Base-by-base conservation (phyloP, 1,140 invertebrate species). In the Whitmania pigra region DNA sequence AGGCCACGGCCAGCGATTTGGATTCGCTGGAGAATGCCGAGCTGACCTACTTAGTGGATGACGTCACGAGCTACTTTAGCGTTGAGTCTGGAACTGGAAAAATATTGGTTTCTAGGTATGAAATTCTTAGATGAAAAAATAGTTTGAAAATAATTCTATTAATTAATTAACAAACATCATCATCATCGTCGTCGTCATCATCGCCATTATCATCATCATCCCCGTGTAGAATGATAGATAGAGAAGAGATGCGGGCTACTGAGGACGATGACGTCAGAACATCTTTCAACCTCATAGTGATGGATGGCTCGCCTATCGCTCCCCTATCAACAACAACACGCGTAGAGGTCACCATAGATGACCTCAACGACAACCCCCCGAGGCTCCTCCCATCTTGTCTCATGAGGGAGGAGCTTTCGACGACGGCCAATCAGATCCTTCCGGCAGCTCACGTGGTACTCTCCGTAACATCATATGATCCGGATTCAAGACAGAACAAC, bases 301-400 rank as follows among this genome's bases (percentile, higher is more conserved):
- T 31, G 29, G 57, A 63, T 31, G 29, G 29, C 57, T 63, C 57
- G 22, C 57, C 29, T 22, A 25, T 25, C 57, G 29, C 29, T 1
- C 57, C 57, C 22, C 57, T 63, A 31, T 25, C 57, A 31, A 11
- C 57, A 63, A 22, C 22, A 63, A 31, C 29, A 63, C 29, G 22
- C 29, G 57, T 63, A 11, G 57, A 63, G 22, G 57, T 63, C 22
- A 22, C 22, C 57, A 63, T 63, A 22, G 29, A 63, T n/a, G 57
- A 63, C 57, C 22, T 25, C 22, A 63, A 63, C 57, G 57, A 63
- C 57, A 63, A 63, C 57, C 57, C 57, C 20, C 57, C 57, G 57
- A 25, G 22, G 22, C 22, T 63, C 22, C 57, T 25, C 22, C 57
- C 57, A 2, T 22, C 57, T 3, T 63, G 57, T 20, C 57, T 63